Base-by-base conservation (phyloP, 2,113 vertebrate genomes). In the Carassius carassius region DNA sequence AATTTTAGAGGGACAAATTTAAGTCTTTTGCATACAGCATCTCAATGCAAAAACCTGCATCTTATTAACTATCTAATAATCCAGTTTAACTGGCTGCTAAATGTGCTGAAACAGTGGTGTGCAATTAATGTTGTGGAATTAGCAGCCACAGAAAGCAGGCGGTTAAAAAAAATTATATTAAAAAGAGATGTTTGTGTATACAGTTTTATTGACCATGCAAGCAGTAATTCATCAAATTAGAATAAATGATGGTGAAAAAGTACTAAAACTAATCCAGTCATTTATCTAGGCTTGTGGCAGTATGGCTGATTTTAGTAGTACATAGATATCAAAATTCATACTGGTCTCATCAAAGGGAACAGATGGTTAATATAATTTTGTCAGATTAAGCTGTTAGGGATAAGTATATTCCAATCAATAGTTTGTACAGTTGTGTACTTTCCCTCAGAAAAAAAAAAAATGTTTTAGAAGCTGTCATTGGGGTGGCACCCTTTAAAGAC, bases 211-310 rank as follows among this genome's bases (percentile, higher is more conserved):
- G 41, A 13, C n/a, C 13, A 74, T 6, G n/a, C n/a, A n/a, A 47
- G 41, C 70, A 74, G 70, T 49, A 74, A 49, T 74, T 60, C 41
- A 14, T 74, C n/a, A 74, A 74, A 25, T 47, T 41, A 74, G n/a
- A 41, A 49, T 47, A 74, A 47, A 47, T 73, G 12, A 74, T 23
- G n/a, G 41, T 74, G n/a, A 60, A 60, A 60, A n/a, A 60, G n/a
- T 10, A 47, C 41, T 74, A 25, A 29, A 49, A n/a, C 19, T 21
- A 60, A 74, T 49, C 13, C 21, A 73, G 70, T n/a, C n/a, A 3
- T 47, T 44, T 21, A 37, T 70, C 17, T 35, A 70, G 35, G 37
- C 19, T 4, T 70, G 17, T 41, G 67, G 9, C 4, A 47, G 41
- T 74, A 8, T 49, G 70, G 47, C n/a, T 47, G 21, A 74, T 74